Evolutionary conservation across 2,113 vertebrate species (phyloP).

Genomic region (Elanus axillaris): DNA sequence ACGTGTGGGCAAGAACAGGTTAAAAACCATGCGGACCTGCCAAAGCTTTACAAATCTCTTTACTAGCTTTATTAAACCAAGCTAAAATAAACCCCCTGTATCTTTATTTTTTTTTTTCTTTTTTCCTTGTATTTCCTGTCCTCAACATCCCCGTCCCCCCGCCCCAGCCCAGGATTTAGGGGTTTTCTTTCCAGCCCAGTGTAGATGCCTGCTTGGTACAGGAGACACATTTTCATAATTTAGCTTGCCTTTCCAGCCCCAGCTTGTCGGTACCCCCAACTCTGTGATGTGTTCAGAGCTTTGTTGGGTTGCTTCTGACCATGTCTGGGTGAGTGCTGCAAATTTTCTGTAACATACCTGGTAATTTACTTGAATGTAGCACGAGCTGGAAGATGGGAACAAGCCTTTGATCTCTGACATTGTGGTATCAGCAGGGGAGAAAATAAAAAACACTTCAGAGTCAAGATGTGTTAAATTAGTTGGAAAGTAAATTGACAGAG

Average conservation of each 20-base stretch:
- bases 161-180: not conserved
- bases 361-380: conserved; percentile 9
- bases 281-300: not conserved
- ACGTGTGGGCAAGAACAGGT: not conserved
- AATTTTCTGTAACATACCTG: conserved; percentile 21
- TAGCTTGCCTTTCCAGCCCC: not conserved
- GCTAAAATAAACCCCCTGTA: not conserved
- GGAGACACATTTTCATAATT: not conserved
- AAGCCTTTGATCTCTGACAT: not conserved
- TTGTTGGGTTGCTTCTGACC: not conserved
- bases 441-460: conserved; percentile 20
- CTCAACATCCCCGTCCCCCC: no score
- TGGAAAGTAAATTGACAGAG: conserved; percentile 32
- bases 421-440: conserved; percentile 10
- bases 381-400: not conserved
- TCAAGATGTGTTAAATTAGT: conserved; percentile 12
- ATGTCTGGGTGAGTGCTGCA: not conserved
- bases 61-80: not conserved
- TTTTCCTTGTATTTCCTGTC: not conserved
- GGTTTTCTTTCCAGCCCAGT: not conserved
- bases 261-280: not conserved
- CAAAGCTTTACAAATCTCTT: conserved; percentile 1
- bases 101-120: not conserved
- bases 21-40: not conserved
- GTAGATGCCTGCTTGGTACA: not conserved